Percentiles rank a stretch among this genome's conserved stretches.
Evolutionary conservation across 2,113 vertebrate genomes (phyloP).

Genomic region (Phodopus roborovskii): DNA sequence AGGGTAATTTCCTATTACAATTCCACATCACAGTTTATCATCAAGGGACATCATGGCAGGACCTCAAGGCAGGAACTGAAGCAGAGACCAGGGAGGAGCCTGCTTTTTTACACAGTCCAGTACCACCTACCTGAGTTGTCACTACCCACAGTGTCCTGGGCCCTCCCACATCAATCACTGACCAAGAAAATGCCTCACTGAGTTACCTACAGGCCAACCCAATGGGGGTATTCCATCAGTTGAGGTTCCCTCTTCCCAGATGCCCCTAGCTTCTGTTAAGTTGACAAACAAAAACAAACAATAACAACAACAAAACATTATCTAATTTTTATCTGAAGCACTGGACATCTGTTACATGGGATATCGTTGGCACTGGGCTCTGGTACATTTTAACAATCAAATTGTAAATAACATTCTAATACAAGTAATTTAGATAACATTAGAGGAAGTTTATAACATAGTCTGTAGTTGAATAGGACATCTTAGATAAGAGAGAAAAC

Average conservation of each 20-base stretch:
- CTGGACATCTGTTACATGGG: background rate
- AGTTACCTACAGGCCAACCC: background rate
- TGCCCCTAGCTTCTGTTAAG: background rate
- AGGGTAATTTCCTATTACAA: background rate
- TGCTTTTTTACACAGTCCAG: background rate
- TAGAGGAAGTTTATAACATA: background rate
- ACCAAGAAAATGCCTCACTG: background rate
- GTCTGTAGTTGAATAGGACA: background rate
- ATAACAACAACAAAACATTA: background rate
- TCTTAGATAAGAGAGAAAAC: conserved; percentile 22
- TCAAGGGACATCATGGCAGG: background rate
- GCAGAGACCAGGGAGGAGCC: background rate
- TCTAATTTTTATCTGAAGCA: conserved; percentile 3
- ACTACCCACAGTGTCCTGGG: background rate
- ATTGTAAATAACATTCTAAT: background rate
- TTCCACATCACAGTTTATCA: background rate
- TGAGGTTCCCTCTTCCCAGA: background rate
- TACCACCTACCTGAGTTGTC: background rate
- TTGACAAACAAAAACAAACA: background rate
- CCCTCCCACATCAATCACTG: background rate
- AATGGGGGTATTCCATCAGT: background rate
- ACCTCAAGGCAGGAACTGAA: background rate
- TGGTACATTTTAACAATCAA: conserved; percentile 27
- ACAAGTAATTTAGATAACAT: conserved; percentile 19
- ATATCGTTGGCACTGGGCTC: background rate